Evolutionary conservation across 2,888 invertebrate species (phyloP).

Genomic region (Dione vanillae): DNA sequence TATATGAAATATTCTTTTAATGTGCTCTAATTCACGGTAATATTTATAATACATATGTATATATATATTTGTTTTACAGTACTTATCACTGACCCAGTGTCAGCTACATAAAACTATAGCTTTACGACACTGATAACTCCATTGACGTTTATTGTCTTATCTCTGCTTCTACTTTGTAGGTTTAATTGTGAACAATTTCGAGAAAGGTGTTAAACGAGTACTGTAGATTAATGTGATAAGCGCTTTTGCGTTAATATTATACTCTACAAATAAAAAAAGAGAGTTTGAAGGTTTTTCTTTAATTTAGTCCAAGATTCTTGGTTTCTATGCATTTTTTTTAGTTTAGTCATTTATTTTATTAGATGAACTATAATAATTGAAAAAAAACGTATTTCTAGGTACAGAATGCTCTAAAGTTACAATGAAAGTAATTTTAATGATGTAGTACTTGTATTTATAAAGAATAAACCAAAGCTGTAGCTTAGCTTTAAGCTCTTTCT

Average conservation of each 20-base stretch:
- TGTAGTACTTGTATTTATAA: too few species aligned
- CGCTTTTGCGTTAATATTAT: background rate
- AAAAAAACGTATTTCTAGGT: too few species aligned
- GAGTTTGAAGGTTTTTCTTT: background rate
- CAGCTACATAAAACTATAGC: constrained; percentile 59
- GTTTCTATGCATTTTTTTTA: too few species aligned
- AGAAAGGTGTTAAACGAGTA: constrained; percentile 1
- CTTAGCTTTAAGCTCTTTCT: too few species aligned
- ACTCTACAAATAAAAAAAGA: background rate
- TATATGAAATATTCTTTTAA: too few species aligned
- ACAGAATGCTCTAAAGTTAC: too few species aligned
- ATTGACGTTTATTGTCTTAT: constrained; percentile 48
- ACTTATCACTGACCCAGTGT: constrained; percentile 63
- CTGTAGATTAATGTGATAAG: constrained; percentile 12
- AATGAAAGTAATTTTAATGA: too few species aligned
- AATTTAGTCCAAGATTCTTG: too few species aligned
- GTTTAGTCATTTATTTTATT: too few species aligned
- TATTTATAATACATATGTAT: background rate
- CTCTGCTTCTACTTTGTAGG: constrained; percentile 13
- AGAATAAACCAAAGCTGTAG: too few species aligned
- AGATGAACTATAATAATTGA: too few species aligned
- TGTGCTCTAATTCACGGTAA: too few species aligned
- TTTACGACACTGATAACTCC: constrained; percentile 58
- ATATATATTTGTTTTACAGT: background rate
- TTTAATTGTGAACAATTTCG: constrained; percentile 8